Conservation (phyloP, 1,140 invertebrate species). For the Aphaenogaster ashmeadi region DNA sequence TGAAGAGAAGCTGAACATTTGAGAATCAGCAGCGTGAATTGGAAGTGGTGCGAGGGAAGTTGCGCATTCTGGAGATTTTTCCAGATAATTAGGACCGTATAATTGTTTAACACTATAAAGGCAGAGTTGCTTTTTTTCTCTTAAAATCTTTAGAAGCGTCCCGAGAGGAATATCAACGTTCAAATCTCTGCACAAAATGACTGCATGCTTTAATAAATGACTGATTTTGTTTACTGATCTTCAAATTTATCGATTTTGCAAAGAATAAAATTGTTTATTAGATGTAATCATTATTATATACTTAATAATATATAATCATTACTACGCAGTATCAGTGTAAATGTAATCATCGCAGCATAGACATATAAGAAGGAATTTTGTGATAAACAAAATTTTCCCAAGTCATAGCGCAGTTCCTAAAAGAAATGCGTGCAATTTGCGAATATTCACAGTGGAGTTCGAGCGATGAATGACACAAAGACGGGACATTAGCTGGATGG, state of each 20-base stretch:
- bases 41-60: not conserved
- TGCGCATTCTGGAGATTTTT: slow-evolving; percentile 33
- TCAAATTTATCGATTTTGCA: not conserved
- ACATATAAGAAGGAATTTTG: not conserved
- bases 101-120: slow-evolving; percentile 6
- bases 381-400: slow-evolving; percentile 10
- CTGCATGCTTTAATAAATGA: not conserved
- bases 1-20: slow-evolving; percentile 27
- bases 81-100: not conserved
- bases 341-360: too few species aligned
- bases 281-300: not conserved
- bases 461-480: slow-evolving; percentile 74
- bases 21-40: slow-evolving; percentile 9
- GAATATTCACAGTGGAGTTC: slow-evolving; percentile 48
- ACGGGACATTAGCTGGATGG: slow-evolving; percentile 69
- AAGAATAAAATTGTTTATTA: not conserved
- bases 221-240: not conserved
- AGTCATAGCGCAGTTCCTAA: not conserved
- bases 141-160: not conserved
- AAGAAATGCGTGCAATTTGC: slow-evolving; percentile 36
- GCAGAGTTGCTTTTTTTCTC: not conserved
- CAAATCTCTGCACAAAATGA: not conserved
- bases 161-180: not conserved
- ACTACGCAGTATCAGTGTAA: too few species aligned
- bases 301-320: not conserved